Percentiles rank a stretch among this genome's conserved stretches.
These are phyloP conservation scores for Drosophila chauvacae DNA, from an alignment of 1,140 invertebrate genomes.

Conservation along the genomic window DNA sequence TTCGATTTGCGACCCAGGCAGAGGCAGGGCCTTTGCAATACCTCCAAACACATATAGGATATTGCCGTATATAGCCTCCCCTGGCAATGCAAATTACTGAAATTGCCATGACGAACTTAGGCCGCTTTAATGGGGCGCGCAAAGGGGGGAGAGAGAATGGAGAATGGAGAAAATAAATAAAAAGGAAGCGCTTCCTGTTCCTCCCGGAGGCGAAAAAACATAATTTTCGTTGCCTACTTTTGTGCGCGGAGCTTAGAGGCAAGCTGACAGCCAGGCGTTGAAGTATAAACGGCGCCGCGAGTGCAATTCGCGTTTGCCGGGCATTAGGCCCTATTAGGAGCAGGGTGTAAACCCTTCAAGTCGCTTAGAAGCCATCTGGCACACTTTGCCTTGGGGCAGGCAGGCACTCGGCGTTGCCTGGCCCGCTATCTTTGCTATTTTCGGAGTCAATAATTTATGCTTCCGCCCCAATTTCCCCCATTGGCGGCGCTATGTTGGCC, in stretches of 20 bases:
- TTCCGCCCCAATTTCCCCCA: conserved; percentile 39
- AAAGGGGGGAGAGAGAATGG: background rate
- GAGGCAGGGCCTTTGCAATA: background rate
- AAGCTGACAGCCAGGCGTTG: conserved; percentile 32
- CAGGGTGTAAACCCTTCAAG: conserved; percentile 32
- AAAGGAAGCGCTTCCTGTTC: conserved; percentile 16
- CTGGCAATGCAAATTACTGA: conserved; percentile 46
- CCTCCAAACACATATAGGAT: background rate
- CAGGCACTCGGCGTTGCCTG: background rate
- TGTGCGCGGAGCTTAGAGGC: background rate
- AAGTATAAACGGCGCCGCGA: conserved; percentile 61
- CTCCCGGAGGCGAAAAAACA: conserved; percentile 36
- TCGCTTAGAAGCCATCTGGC: conserved; percentile 28
- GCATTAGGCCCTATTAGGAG: conserved; percentile 64
- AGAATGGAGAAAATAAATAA: background rate
- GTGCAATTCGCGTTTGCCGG: conserved; percentile 66
- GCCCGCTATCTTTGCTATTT: conserved; percentile 48
- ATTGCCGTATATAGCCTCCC: background rate
- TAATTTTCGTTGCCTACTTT: conserved; percentile 67
- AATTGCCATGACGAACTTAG: conserved; percentile 67
- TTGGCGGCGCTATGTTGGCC: conserved; percentile 29
- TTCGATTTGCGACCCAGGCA: conserved; percentile 36
- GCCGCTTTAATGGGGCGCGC: conserved; percentile 70
- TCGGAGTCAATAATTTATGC: conserved; percentile 77
- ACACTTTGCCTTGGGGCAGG: conserved; percentile 21